Percentiles rank a stretch among this genome's conserved stretches.
These are phyloP conservation scores for Molorchus minor DNA, from an alignment of 2,888 invertebrate species.

Conservation along the genomic window DNA sequence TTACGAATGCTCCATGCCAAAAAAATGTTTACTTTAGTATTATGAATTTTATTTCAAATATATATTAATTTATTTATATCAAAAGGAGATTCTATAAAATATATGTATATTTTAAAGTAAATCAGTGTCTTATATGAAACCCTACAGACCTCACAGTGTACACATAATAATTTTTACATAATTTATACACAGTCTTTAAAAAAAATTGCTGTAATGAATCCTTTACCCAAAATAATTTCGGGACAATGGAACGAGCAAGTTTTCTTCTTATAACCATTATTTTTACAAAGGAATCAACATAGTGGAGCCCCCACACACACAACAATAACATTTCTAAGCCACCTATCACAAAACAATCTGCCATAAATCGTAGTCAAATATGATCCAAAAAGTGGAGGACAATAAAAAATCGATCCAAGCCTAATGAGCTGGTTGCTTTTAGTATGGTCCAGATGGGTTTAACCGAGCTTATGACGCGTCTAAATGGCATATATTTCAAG, in stretches of 20 bases:
- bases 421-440: background rate
- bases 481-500: slow-evolving; percentile 15
- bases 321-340: too few relatives aligned
- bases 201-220: too few relatives aligned
- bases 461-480: slow-evolving; percentile 14
- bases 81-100: slow-evolving; percentile 27
- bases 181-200: too few relatives aligned
- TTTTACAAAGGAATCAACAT: too few relatives aligned
- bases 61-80: slow-evolving; percentile 34
- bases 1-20: slow-evolving; percentile 4
- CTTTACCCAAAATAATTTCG: too few relatives aligned
- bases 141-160: too few relatives aligned
- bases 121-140: slow-evolving; percentile 3
- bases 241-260: too few relatives aligned
- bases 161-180: too few relatives aligned
- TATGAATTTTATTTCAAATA: slow-evolving; percentile 10
- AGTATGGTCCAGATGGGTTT: slow-evolving; percentile 9
- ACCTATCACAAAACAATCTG: too few relatives aligned
- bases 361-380: too few relatives aligned
- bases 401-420: background rate
- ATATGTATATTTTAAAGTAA: slow-evolving; percentile 34
- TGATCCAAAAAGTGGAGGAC: background rate
- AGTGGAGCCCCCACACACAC: too few relatives aligned
- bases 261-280: too few relatives aligned
- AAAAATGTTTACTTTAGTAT: slow-evolving; percentile 15